Evolutionary conservation across 2,113 vertebrate species (phyloP), one percentile per base, ranked within the genome.

Genomic region (Tichodroma muraria): DNA sequence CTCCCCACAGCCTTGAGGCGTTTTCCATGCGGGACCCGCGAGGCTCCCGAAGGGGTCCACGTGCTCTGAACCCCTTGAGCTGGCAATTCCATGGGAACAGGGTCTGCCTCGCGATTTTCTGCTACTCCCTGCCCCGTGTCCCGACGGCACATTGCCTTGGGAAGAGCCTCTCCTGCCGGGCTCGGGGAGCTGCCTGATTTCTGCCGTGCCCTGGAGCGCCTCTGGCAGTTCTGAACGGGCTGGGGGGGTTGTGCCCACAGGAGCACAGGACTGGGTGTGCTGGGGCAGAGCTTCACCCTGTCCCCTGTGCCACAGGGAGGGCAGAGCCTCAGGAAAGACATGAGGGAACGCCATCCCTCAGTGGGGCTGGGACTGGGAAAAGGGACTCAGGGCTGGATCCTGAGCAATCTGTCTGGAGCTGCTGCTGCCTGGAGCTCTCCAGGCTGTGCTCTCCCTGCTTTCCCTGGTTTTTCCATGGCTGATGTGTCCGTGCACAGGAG

Each of bases 231-330:
- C 73, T n/a, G 59, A 2, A 0, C n/a, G 70, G 13, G 35, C 53
- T 27, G 54, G 73, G 52, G 69, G 12, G 18, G 9, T 37, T 2
- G 14, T 9, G 68, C 24, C 33, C 25, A 2, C n/a, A 0, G 5
- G 4, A 2, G 1, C 8, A 5, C 4, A 10, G 79, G 23, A 0
- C 16, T 21, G 6, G 21, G 2, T 1, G 49, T 42, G 53, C 73
- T 45, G 75, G 64, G 56, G 22, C 49, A 15, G 10, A 14, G 40
- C 2, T 10, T 15, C 21, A 24, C 31, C 42, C 88, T 4, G 2
- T 18, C 15, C 80, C 11, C 33, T 38, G 12, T 9, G 60, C 40
- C 54, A 10, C 40, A 5, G 69, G 37, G 61, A 38, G 35, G 76
- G 9, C 47, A 56, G 52, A 54, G 42, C 37, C 81, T 82, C 25